These are phyloP conservation scores for Drosophila ezoana DNA, from an alignment of 2,888 invertebrate genomes.

Conservation along the genomic window DNA sequence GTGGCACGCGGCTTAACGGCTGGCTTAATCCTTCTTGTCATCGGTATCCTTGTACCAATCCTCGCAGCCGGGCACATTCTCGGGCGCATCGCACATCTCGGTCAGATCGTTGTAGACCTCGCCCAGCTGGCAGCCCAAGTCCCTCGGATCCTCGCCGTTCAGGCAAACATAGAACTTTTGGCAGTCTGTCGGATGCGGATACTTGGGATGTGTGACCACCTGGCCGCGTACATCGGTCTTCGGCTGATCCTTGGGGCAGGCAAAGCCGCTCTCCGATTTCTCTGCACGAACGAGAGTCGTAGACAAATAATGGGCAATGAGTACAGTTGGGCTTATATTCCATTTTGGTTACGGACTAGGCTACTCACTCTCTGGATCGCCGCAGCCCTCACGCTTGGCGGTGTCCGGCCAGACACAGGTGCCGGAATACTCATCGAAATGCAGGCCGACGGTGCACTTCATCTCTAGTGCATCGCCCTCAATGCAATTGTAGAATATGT, in stretches of 20 bases:
- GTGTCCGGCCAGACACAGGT: slow-evolving; percentile 96
- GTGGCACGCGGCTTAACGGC: slow-evolving; percentile 24
- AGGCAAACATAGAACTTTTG: slow-evolving; percentile 96
- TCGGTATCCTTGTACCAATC: slow-evolving; percentile 96
- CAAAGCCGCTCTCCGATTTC: slow-evolving; percentile 92
- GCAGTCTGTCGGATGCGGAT: slow-evolving; percentile 94
- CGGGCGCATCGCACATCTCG: slow-evolving; percentile 94
- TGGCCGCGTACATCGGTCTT: slow-evolving; percentile 89
- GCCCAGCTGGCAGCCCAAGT: slow-evolving; percentile 93
- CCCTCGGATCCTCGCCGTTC: slow-evolving; percentile 94
- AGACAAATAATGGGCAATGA: not conserved
- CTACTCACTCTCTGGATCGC: slow-evolving; percentile 86
- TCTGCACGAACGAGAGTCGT: slow-evolving; percentile 84
- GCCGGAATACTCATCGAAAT: slow-evolving; percentile 95
- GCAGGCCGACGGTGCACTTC: slow-evolving; percentile 94
- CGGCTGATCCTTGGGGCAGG: slow-evolving; percentile 90
- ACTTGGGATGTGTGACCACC: slow-evolving; percentile 92
- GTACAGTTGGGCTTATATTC: not conserved
- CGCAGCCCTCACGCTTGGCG: slow-evolving; percentile 91
- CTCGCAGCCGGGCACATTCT: slow-evolving; percentile 96
- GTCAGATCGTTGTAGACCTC: slow-evolving; percentile 96
- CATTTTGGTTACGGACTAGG: not conserved
- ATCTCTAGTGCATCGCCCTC: slow-evolving; percentile 92
- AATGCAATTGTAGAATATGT: slow-evolving; percentile 95
- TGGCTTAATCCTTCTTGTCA: slow-evolving; percentile 85